A percentile compares a stretch with the other conserved stretches of the same genome.
Evolutionary conservation across 2,888 invertebrate genomes (phyloP).

Genomic region (Bursaphelenchus okinawaensis): DNA sequence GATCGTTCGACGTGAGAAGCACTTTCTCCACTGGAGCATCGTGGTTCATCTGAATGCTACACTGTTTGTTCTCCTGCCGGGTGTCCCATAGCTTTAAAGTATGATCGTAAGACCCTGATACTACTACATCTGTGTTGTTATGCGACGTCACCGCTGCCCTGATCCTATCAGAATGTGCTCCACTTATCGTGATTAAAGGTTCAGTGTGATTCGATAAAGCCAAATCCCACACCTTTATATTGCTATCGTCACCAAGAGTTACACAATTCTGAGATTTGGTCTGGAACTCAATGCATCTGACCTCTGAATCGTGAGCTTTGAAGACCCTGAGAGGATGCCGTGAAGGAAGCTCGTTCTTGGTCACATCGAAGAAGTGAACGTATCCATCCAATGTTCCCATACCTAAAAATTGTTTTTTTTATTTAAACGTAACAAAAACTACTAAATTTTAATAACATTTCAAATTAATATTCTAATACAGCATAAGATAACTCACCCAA

Average conservation of each 20-base stretch:
- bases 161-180: constrained; percentile 47
- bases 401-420: constrained; percentile 56
- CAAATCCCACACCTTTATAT: constrained; percentile 44
- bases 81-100: constrained; percentile 75
- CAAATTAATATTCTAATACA: too few species aligned
- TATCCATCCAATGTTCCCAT: constrained; percentile 83
- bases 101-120: constrained; percentile 52
- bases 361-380: constrained; percentile 81
- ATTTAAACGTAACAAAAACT: constrained; percentile 11
- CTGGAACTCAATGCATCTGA: constrained; percentile 27
- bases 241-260: constrained; percentile 51
- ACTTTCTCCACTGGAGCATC: constrained; percentile 83
- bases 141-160: constrained; percentile 38
- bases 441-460: too few species aligned
- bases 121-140: constrained; percentile 37
- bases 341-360: constrained; percentile 67
- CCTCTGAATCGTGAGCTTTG: constrained; percentile 69
- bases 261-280: constrained; percentile 18
- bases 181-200: constrained; percentile 5
- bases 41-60: constrained; percentile 69
- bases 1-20: constrained; percentile 79
- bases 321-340: constrained; percentile 70
- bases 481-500: constrained; percentile 53
- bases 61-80: constrained; percentile 55
- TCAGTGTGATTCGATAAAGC: constrained; percentile 15